A percentile compares a stretch with the other conserved stretches of the same genome.
Conservation (phyloP, 2,797 vertebrate species). For the Sebastes elongatus region DNA sequence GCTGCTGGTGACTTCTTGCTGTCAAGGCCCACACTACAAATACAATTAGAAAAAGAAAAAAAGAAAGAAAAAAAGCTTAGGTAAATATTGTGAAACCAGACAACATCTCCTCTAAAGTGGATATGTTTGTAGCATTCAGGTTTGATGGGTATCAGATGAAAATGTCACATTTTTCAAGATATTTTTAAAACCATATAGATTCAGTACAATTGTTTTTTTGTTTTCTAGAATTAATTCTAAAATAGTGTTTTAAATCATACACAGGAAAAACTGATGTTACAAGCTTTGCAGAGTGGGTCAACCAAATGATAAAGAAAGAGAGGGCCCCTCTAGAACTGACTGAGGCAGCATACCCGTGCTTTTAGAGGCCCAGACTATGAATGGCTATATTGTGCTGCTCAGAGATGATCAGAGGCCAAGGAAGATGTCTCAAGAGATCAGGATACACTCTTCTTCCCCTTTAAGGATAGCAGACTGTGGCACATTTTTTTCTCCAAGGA, state of each 20-base stretch:
- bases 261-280: too few relatives aligned
- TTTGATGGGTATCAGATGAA: not conserved
- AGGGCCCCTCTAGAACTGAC: not conserved
- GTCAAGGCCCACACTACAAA: constrained; percentile 57
- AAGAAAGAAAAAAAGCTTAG: not conserved
- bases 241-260: not conserved
- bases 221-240: not conserved
- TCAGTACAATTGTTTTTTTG: not conserved
- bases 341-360: constrained; percentile 26
- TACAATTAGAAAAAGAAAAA: not conserved
- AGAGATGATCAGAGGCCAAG: constrained; percentile 20
- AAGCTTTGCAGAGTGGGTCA: not conserved
- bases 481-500: not conserved
- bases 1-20: constrained; percentile 52
- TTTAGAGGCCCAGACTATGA: constrained; percentile 53
- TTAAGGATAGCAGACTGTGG: not conserved
- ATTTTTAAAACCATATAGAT: not conserved
- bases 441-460: constrained; percentile 2
- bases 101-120: not conserved
- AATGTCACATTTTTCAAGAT: not conserved
- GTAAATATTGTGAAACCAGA: not conserved
- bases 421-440: constrained; percentile 29
- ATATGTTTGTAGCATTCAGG: not conserved
- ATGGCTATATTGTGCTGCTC: constrained; percentile 57
- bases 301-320: constrained; percentile 26